Evolutionary conservation across 1,140 invertebrate genomes (phyloP).

Genomic region (Nomia melanderi): DNA sequence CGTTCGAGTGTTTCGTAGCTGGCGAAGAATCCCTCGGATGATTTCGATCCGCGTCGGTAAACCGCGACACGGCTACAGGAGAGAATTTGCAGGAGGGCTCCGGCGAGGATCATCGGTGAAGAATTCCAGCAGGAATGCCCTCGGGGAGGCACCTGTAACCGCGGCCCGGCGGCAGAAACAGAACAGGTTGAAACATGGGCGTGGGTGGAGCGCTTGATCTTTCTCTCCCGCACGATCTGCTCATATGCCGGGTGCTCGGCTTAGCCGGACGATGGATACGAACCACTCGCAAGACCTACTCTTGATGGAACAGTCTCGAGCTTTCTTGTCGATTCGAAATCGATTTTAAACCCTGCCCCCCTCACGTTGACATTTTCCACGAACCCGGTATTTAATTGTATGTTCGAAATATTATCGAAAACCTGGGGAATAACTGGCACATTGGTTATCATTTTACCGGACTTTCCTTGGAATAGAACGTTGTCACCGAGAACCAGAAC

Average conservation of each 20-base stretch:
- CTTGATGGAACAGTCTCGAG: not conserved
- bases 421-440: too few species aligned
- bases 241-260: slow-evolving; percentile 50
- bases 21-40: slow-evolving; percentile 29
- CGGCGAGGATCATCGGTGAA: slow-evolving; percentile 62
- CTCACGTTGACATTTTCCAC: too few species aligned
- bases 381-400: too few species aligned
- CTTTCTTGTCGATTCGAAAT: too few species aligned
- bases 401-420: too few species aligned
- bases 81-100: slow-evolving; percentile 50
- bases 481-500: too few species aligned
- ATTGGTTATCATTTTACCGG: too few species aligned
- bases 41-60: slow-evolving; percentile 16
- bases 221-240: slow-evolving; percentile 67
- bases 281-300: slow-evolving; percentile 41
- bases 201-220: slow-evolving; percentile 79
- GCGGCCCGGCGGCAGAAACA: slow-evolving; percentile 73
- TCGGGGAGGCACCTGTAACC: slow-evolving; percentile 78
- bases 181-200: slow-evolving; percentile 78
- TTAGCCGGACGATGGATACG: slow-evolving; percentile 41
- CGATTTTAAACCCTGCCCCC: too few species aligned
- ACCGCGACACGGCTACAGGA: slow-evolving; percentile 13
- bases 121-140: slow-evolving; percentile 74
- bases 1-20: too few species aligned
- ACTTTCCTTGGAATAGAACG: too few species aligned